Base-by-base conservation (phyloP, 2,888 invertebrate species). In the Philaethria dido region DNA sequence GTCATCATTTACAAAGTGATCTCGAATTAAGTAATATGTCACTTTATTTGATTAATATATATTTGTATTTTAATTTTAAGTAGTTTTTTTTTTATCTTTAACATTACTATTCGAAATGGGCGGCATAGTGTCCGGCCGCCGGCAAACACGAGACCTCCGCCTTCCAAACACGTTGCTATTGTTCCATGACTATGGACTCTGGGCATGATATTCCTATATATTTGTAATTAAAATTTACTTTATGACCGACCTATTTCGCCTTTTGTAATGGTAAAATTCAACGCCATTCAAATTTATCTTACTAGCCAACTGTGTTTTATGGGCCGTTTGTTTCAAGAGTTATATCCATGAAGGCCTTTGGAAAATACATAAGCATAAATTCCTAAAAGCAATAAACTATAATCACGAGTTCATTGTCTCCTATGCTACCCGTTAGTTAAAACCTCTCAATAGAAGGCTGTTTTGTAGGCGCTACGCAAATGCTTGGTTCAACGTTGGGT, bases 111-210 rank as follows among this genome's bases (percentile, higher is more conserved):
- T 80, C 79, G 72, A 82, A 78, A 76, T 78, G 82, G 83, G 82
- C 82, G 82, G 82, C 81, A 79, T 83, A 75, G 44, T 22, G 33
- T 69, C 79, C 72, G 71, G 85, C 87, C 85, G 80, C 79, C 82
- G 87, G 87, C 87, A 76, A 80, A 80, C 86, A 88, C 87, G 87
- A 81, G 73, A 73, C 75, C 83, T 80, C 89, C 88, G 89, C 91
- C 89, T 85, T 82, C 85, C 79, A 80, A 80, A 80, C 87, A 86
- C 86, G 87, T 81, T 75, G 84, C 87, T 82, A 88, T 89, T 90
- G 89, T 89, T 87, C 77, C 77, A 65, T 70, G 70, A 75, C 73
- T 79, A 80, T 80, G 77, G 80, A 79, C 79, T 78, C 78, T 80
- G 76, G 76, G 73, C 78, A 78, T 76, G 75, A 74, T 78, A 76